A percentile compares a stretch with the other conserved stretches of the same genome.
Conservation (phyloP, 2,797 vertebrate species). For the Clarias laeviceps region DNA sequence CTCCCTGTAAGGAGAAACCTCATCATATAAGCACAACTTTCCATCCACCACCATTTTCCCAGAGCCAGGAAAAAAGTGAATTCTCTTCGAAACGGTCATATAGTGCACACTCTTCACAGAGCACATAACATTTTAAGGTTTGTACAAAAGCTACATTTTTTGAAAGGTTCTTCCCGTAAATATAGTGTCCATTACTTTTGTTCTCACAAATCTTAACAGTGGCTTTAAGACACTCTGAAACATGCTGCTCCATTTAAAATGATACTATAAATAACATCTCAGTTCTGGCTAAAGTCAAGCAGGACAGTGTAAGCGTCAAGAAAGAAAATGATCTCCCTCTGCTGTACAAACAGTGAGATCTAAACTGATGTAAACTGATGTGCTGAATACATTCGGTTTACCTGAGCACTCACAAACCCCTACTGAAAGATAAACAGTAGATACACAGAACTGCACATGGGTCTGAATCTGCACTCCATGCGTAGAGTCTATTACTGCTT, state of each 20-base stretch:
- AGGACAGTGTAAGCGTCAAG: slow-evolving; percentile 22
- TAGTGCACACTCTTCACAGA: not conserved
- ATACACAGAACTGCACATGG: not conserved
- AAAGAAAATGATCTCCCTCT: slow-evolving; percentile 41
- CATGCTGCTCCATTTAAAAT: slow-evolving; percentile 19
- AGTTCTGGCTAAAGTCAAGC: slow-evolving; percentile 26
- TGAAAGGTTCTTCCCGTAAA: not conserved
- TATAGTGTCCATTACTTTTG: not conserved
- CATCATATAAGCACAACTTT: not conserved
- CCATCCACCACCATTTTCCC: not conserved
- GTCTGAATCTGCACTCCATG: not conserved
- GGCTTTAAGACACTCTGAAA: slow-evolving; percentile 5
- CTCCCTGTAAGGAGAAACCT: slow-evolving; percentile 12
- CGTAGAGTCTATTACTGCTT: not conserved
- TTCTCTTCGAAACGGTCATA: slow-evolving; percentile 14
- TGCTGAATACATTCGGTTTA: slow-evolving; percentile 22
- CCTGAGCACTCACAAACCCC: slow-evolving; percentile 15
- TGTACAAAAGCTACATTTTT: not conserved
- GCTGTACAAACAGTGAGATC: not conserved
- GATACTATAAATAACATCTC: slow-evolving; percentile 40
- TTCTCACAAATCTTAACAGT: not conserved
- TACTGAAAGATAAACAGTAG: not conserved
- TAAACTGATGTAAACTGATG: slow-evolving; percentile 6
- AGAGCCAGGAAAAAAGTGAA: slow-evolving; percentile 12
- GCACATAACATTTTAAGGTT: slow-evolving; percentile 18